Base-by-base conservation (phyloP, 2,888 invertebrate genomes). In the Tribolium freemani region DNA sequence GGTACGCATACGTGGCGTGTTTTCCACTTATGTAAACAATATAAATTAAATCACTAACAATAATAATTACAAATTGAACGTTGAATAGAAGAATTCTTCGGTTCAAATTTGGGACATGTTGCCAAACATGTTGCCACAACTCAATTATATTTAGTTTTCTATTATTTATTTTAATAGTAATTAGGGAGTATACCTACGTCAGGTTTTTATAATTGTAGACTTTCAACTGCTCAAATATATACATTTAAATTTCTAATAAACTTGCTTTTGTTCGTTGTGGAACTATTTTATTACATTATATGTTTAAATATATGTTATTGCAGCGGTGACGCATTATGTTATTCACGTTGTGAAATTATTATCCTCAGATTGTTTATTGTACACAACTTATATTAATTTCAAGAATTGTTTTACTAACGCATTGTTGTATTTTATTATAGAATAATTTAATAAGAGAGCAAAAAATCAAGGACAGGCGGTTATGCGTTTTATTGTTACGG, bases 221-320 rank as follows among this genome's bases (percentile, higher is more conserved):
- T 81, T 81, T 80, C 80, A 78, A 77, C 77, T 76, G 71, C 53
- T 57, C 64, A 78, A 76, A 75, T 76, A 77, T 77, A 75, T 75
- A 73, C 72, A 77, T 79, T 79, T 77, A 75, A 77, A 76, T 78
- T 78, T 78, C 80, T 77, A 78, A 68, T 72, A 75, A 72, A 75
- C 46, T 67, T 71, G 68, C 56, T 51, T 66, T 56, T 70, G 61
- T 70, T 72, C 44, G 54, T 68, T 68, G 60, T 60, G 46, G 61
- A 44, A 53, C 16, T 72, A 61, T 68, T 72, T 72, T 68, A 68
- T 61, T 61, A 63, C 56, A 68, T 68, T 57, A 61, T 61, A 68
- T 56, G 53, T 45, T 51, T 68, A 72, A 54, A 68, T 72, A 63
- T 68, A 63, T 61, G 63, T 68, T 72, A 46, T 56, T 63, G 44